These are phyloP conservation scores for Eupsilia transversa DNA, from an alignment of 2,888 invertebrate genomes.

Conservation along the genomic window DNA sequence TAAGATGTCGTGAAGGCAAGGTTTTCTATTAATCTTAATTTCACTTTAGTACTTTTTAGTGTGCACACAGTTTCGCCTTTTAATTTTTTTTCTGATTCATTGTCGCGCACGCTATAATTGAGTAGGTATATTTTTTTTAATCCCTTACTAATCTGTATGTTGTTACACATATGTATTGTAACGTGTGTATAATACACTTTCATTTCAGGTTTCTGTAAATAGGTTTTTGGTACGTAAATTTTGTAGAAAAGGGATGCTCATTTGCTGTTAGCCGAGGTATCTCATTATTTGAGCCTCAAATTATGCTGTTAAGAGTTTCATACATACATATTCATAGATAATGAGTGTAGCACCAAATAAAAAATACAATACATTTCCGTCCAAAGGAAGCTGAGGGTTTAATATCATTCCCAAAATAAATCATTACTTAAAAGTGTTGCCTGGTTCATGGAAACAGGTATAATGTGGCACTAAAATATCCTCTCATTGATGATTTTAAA, in stretches of 20 bases:
- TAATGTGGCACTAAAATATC: neutral
- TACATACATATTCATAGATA: no score
- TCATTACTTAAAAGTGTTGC: neutral
- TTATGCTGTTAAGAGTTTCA: neutral
- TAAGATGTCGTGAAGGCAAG: neutral
- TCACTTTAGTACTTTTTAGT: neutral
- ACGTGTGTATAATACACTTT: slow-evolving; percentile 19
- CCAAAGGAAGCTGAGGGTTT: neutral
- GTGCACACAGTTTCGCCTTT: neutral
- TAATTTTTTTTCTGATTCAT: neutral
- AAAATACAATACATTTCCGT: neutral
- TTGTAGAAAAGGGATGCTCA: neutral
- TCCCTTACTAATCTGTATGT: slow-evolving; percentile 1
- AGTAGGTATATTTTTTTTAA: neutral
- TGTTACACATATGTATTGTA: neutral
- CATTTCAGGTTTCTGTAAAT: slow-evolving; percentile 36
- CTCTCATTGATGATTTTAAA: neutral
- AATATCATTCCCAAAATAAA: neutral
- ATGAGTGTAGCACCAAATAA: neutral
- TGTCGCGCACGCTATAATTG: neutral
- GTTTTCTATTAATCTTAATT: neutral
- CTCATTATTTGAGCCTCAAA: neutral
- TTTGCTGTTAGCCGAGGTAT: neutral
- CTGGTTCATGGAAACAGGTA: neutral
- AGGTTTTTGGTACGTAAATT: neutral